Percentiles rank a stretch among this genome's conserved stretches.
Evolutionary conservation across 1,140 invertebrate species (phyloP).

Genomic region (Kradibia gibbosae): DNA sequence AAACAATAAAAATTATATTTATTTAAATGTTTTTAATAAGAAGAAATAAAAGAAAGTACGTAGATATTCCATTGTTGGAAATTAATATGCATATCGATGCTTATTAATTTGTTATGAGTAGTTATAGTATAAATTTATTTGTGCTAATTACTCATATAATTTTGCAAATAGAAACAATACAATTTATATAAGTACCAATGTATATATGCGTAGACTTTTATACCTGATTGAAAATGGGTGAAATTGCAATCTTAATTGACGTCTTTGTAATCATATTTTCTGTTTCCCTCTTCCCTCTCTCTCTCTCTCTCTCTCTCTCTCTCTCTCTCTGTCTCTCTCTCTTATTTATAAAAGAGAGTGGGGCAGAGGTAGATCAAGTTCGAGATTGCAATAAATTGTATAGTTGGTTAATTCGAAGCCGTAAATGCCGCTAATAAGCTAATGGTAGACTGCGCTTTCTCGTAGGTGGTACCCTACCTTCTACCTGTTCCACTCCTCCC

Average conservation of each 20-base stretch:
- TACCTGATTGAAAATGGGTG: constrained; percentile 45
- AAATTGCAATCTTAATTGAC: constrained; percentile 15
- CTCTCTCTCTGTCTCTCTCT: neutral
- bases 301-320: neutral
- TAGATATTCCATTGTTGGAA: constrained; percentile 3
- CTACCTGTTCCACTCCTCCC: constrained; percentile 87
- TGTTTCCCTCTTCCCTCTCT: constrained; percentile 9
- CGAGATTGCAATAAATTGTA: neutral
- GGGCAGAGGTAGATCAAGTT: neutral
- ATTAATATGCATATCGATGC: neutral
- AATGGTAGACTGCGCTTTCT: constrained; percentile 68
- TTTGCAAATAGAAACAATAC: neutral
- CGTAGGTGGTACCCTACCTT: constrained; percentile 75
- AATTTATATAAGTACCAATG: neutral
- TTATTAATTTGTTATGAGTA: constrained; percentile 2
- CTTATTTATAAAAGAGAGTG: neutral
- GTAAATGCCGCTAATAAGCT: constrained; percentile 53
- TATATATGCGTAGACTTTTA: neutral
- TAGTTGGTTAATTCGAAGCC: neutral
- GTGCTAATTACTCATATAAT: neutral
- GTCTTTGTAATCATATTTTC: neutral
- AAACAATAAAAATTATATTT: too few species aligned
- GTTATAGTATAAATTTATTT: neutral
- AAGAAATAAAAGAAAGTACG: neutral
- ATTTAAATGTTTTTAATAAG: too few species aligned